phyloP scores from a whole-genome alignment of 1,140 invertebrate species.

The Zelostemma sp. region DNA sequence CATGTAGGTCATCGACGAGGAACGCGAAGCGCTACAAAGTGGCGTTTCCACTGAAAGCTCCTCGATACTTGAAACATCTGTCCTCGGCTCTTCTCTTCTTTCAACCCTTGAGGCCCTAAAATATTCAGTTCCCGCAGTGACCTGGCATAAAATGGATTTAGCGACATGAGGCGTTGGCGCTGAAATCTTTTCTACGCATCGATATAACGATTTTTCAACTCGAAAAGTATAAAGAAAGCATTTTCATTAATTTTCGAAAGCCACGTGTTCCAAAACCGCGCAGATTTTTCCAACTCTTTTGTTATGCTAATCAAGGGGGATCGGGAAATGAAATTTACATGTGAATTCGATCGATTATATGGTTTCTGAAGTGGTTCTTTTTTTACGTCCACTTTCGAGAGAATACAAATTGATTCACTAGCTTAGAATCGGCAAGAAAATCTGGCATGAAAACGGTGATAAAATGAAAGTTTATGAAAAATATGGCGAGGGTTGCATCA shows the following conservation, averaged over 20 bases:
- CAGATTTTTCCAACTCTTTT: no score
- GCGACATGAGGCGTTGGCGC: conserved; percentile 40
- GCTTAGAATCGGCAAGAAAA: not conserved
- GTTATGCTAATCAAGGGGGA: conserved; percentile 19
- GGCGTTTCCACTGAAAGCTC: conserved; percentile 46
- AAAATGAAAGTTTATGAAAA: conserved; percentile 33
- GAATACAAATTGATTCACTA: not conserved
- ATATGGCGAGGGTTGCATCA: conserved; percentile 20
- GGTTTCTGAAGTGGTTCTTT: conserved; percentile 9
- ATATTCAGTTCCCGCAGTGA: conserved; percentile 52
- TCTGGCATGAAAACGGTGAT: conserved; percentile 3
- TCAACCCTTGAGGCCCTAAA: conserved; percentile 45
- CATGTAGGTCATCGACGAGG: conserved; percentile 45
- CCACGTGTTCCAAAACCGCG: no score
- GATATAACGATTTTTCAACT: not conserved
- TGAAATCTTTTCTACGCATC: conserved; percentile 33
- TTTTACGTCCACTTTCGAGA: not conserved
- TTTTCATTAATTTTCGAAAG: not conserved
- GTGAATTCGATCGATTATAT: conserved; percentile 34
- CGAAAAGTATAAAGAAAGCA: no score
- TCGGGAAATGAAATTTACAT: conserved; percentile 23
- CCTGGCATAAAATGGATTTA: conserved; percentile 44
- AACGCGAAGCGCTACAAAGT: conserved; percentile 32
- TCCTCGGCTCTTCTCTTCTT: conserved; percentile 38
- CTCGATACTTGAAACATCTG: conserved; percentile 42